Base-by-base conservation (phyloP, 2,797 vertebrate genomes). In the Peromyscus nudipes region DNA sequence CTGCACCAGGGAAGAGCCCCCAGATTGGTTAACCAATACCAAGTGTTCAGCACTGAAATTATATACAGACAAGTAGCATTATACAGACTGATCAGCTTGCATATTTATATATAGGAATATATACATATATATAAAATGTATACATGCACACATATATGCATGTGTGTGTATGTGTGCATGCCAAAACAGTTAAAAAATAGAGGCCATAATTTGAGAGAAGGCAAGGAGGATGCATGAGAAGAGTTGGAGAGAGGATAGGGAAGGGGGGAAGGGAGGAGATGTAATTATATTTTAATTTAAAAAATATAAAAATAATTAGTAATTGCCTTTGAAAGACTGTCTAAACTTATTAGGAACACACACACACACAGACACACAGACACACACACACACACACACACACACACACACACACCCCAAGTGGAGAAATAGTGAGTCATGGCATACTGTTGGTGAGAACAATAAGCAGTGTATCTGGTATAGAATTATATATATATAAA, bases 241-340 rank as follows among this genome's bases (percentile, higher is more conserved):
- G 52, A 81, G 31, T n/a, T 80, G 49, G 19, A 55, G 77, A 31
- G 17, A 55, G 5, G 4, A 55, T n/a, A 55, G 17, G 5, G 5
- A 81, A 55, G 34, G 52, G 21, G 34, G n/a, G 34, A 43, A 62
- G 25, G 25, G n/a, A 23, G 13, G 21, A 40, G 37, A 82, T 82
- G 55, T 82, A 62, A 62, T 82, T 82, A 43, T 43, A 43, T 62
- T 43, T 43, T 83, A 62, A 83, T 83, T 83, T 62, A 37, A 83
- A 83, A 82, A 29, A 62, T 62, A 40, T 27, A 29, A 62, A 79
- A 83, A 55, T 55, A 40, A 9, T 40, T 62, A 31, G 81, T 43
- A 83, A 43, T 29, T 83, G 14, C 85, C 13, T 94, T 94, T 49
- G 86, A 67, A 95, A 93, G n/a, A 55, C 52, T 46, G 7, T 65